Evolutionary conservation across 2,888 invertebrate genomes (phyloP).

Genomic region (Orthonevra nobilis): DNA sequence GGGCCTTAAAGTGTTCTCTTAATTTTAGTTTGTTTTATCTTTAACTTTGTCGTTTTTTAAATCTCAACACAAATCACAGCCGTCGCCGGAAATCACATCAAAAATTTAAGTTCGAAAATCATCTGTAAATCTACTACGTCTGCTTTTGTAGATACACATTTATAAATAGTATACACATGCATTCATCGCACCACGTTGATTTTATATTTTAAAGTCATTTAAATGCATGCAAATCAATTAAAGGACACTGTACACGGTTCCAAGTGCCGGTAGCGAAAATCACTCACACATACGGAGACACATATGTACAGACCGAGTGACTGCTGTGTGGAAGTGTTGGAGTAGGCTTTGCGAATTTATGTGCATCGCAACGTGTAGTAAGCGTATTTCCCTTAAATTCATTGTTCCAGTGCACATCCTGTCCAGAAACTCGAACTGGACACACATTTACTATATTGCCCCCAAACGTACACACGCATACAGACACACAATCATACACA

Average conservation of each 20-base stretch:
- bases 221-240: constrained; percentile 39
- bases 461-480: constrained; percentile 1
- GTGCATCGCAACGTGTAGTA: constrained; percentile 34
- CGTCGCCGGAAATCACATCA: too few relatives aligned
- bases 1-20: too few relatives aligned
- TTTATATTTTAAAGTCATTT: not conserved
- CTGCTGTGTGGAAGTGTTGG: not conserved
- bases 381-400: constrained; percentile 54
- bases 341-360: constrained; percentile 8
- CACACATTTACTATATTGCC: constrained; percentile 57
- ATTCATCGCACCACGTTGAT: too few relatives aligned
- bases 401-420: constrained; percentile 39
- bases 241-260: constrained; percentile 1
- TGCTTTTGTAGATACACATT: too few relatives aligned
- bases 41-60: too few relatives aligned
- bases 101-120: too few relatives aligned
- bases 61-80: too few relatives aligned
- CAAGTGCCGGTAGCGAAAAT: not conserved
- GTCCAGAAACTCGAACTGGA: constrained; percentile 20
- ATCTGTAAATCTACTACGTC: too few relatives aligned
- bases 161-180: too few relatives aligned
- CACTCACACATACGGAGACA: constrained; percentile 9
- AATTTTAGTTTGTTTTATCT: too few relatives aligned
- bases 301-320: not conserved
- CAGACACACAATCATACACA: too few relatives aligned